Base-by-base conservation (phyloP, 2,888 invertebrate genomes). In the Cataglyphis rosenhaueri region DNA sequence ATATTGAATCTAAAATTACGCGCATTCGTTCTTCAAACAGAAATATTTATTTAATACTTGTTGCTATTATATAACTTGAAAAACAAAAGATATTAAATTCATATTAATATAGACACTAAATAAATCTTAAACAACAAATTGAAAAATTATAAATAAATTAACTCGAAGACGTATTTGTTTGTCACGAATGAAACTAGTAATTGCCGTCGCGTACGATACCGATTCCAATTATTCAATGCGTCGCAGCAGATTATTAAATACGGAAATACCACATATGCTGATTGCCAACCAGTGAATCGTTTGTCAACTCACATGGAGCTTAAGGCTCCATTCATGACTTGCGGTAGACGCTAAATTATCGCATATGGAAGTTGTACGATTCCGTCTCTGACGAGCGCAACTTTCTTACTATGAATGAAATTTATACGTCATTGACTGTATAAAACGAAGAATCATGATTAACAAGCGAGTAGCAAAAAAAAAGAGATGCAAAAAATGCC, bases 171-270 rank as follows among this genome's bases (percentile, higher is more conserved):
- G 29, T 18, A 5, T 21, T 48, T 12, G 12, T 62, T 32, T n/a
- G 48, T 74, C 48, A 62, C 21, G 21, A 62, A 48, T 62, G 3
- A 32, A 62, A 62, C 62, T 62, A 48, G 44, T 74, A 74, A 62
- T 74, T 74, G 15, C 62, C 32, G n/a, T 62, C 32, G 48, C 62
- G 74, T 62, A 29, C 41, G 18, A 25, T 9, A 5, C 3, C 25
- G 38, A 25, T 29, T 74, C 61, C 44, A 61, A 61, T 74, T 74
- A 44, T 74, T 74, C 73, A 74, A 44, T 9, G 32, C 48, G 62
- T 5, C 21, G 25, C 35, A 18, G 21, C 21, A 8, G 61, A 62
- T 74, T 74, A 74, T 74, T 74, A 74, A 74, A 74, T 35, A 48
- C 62, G 48, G 35, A 10, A 48, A 62, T 62, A 21, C 35, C 62